Conservation (phyloP, 92 coral and sea anemone genomes). For the Porites cylindrica region DNA sequence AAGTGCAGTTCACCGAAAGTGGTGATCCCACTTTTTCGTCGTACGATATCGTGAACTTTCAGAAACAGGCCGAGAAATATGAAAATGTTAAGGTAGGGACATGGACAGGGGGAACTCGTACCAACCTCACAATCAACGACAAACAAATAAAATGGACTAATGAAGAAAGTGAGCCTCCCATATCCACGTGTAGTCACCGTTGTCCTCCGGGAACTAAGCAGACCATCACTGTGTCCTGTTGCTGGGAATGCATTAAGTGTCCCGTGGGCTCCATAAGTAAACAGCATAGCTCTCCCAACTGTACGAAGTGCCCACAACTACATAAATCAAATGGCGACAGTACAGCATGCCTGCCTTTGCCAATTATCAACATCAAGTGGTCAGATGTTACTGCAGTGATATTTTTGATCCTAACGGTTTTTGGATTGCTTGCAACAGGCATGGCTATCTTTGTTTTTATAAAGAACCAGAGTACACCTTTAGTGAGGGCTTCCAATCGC, state of each 20-base stretch:
- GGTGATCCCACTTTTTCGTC: conserved; percentile 71
- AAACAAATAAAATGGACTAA: conserved; percentile 57
- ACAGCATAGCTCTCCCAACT: conserved; percentile 58
- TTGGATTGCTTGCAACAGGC: conserved; percentile 59
- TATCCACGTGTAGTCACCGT: conserved; percentile 68
- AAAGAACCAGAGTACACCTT: conserved; percentile 60
- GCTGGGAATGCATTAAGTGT: conserved; percentile 77
- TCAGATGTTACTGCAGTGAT: conserved; percentile 44
- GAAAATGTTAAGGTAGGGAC: conserved; percentile 68
- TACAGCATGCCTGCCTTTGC: conserved; percentile 67
- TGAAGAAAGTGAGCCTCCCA: conserved; percentile 50
- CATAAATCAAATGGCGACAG: conserved; percentile 57
- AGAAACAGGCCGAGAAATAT: conserved; percentile 17
- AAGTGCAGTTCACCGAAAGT: conserved; percentile 53
- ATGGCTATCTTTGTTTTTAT: conserved; percentile 53
- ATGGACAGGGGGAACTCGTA: conserved; percentile 55
- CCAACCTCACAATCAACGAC: conserved; percentile 46
- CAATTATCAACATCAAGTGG: conserved; percentile 73
- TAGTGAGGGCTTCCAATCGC: conserved; percentile 82
- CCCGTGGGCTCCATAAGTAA: conserved; percentile 62
- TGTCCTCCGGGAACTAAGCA: conserved; percentile 79
- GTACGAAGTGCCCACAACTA: conserved; percentile 64
- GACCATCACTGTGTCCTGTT: conserved; percentile 69
- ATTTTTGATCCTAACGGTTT: conserved; percentile 35
- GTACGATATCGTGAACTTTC: conserved; percentile 81